Evolutionary conservation across 2,888 invertebrate species (phyloP).

Genomic region (Apodemia hepburni): DNA sequence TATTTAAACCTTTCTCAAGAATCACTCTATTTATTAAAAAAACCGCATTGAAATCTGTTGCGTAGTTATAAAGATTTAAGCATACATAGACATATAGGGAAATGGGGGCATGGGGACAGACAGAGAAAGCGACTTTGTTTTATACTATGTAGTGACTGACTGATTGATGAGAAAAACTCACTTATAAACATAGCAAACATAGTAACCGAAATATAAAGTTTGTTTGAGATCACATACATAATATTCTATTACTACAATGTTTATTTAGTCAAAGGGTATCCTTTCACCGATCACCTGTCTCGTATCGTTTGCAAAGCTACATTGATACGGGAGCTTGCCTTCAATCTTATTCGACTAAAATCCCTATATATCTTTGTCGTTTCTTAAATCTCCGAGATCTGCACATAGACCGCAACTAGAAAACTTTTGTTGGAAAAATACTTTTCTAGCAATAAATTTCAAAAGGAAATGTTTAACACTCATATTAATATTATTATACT

Average conservation of each 20-base stretch:
- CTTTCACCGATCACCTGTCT: background rate
- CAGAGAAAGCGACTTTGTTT: too few relatives aligned
- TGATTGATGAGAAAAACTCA: too few relatives aligned
- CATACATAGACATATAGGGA: too few relatives aligned
- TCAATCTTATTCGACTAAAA: slow-evolving; percentile 4
- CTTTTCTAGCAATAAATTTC: background rate
- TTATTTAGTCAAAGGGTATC: background rate
- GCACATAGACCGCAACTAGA: background rate
- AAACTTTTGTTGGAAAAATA: slow-evolving; percentile 12
- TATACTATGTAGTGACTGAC: too few relatives aligned
- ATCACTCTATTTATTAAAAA: too few relatives aligned
- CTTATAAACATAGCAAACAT: background rate
- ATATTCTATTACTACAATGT: background rate
- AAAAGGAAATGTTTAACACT: background rate
- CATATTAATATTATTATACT: too few relatives aligned
- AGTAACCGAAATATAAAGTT: background rate
- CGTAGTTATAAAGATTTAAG: too few relatives aligned
- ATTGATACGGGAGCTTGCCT: slow-evolving; percentile 4
- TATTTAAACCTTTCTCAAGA: too few relatives aligned
- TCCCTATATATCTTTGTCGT: background rate
- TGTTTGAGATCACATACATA: background rate
- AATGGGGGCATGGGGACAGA: too few relatives aligned
- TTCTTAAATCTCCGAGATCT: background rate
- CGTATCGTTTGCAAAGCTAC: background rate
- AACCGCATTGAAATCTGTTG: too few relatives aligned